These are phyloP conservation scores for Meriones psammophilus DNA, from an alignment of 2,797 vertebrate genomes.

Conservation along the genomic window DNA sequence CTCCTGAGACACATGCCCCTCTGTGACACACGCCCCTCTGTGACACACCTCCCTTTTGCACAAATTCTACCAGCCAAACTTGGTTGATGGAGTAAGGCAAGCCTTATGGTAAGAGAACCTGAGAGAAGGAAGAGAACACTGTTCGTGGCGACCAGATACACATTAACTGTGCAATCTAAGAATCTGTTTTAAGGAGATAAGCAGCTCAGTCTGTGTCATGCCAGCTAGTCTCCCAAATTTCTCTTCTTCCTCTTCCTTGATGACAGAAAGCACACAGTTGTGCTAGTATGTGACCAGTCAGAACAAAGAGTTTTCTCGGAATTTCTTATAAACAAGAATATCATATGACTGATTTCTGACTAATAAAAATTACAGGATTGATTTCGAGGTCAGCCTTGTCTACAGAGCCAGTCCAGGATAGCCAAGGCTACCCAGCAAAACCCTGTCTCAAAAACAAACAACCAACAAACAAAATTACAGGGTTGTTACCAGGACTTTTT, in stretches of 20 bases:
- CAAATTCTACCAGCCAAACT: background rate
- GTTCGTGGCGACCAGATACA: background rate
- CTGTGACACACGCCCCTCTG: background rate
- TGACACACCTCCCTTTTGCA: background rate
- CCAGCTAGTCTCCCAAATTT: background rate
- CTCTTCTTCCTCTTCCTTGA: slow-evolving; percentile 8
- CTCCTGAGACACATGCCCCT: background rate
- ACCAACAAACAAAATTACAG: no score
- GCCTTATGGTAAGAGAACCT: background rate
- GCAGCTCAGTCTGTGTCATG: background rate
- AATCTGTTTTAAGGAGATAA: slow-evolving; percentile 23
- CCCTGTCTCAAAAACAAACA: no score
- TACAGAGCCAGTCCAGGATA: no score
- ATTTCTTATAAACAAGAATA: background rate
- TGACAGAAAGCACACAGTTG: background rate
- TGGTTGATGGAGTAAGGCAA: background rate
- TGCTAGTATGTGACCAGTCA: background rate
- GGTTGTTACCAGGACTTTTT: background rate
- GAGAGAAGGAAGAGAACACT: background rate
- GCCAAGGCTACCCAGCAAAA: no score
- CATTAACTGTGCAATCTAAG: background rate
- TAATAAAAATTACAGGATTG: background rate
- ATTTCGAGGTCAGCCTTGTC: no score
- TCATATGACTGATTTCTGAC: background rate
- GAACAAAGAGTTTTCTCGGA: background rate